Conservation (phyloP, 2,888 invertebrate genomes). For the Lampropteryx suffumata region DNA sequence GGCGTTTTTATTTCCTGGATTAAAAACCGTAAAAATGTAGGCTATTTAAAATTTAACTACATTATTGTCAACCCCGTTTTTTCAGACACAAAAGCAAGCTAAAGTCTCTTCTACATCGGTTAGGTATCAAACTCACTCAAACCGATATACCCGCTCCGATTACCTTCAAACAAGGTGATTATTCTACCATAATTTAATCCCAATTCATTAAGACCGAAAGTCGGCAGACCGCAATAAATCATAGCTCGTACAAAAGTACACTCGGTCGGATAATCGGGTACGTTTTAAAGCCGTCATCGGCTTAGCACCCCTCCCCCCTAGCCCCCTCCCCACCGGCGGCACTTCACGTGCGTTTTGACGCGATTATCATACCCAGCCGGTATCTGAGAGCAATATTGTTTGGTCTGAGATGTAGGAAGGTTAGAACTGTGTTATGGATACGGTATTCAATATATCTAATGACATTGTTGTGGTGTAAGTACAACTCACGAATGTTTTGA, state of each 20-base stretch:
- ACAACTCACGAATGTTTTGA: no score
- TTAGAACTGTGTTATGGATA: slow-evolving; percentile 38
- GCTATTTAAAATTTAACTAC: no score
- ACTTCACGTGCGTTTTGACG: slow-evolving; percentile 83
- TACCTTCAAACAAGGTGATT: slow-evolving; percentile 10
- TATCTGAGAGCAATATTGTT: slow-evolving; percentile 80
- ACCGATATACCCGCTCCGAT: neutral
- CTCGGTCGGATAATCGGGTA: slow-evolving; percentile 75
- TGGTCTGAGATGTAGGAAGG: slow-evolving; percentile 35
- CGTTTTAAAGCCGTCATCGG: slow-evolving; percentile 78
- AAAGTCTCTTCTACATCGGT: no score
- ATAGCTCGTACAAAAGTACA: slow-evolving; percentile 60
- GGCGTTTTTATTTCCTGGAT: no score
- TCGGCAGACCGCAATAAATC: slow-evolving; percentile 60
- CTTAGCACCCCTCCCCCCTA: slow-evolving; percentile 53
- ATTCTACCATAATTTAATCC: slow-evolving; percentile 21
- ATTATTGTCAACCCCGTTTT: no score
- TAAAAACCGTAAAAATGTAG: no score
- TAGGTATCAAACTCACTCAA: neutral
- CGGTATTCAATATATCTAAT: slow-evolving; percentile 31
- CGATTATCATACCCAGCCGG: slow-evolving; percentile 80
- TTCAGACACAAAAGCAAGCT: no score
- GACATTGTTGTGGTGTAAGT: no score
- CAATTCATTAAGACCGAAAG: slow-evolving; percentile 31
- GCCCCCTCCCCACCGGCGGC: slow-evolving; percentile 42